Evolutionary conservation across 2,113 vertebrate genomes (phyloP), one percentile per base, ranked within the genome.

Genomic region (Ranitomeya imitator): DNA sequence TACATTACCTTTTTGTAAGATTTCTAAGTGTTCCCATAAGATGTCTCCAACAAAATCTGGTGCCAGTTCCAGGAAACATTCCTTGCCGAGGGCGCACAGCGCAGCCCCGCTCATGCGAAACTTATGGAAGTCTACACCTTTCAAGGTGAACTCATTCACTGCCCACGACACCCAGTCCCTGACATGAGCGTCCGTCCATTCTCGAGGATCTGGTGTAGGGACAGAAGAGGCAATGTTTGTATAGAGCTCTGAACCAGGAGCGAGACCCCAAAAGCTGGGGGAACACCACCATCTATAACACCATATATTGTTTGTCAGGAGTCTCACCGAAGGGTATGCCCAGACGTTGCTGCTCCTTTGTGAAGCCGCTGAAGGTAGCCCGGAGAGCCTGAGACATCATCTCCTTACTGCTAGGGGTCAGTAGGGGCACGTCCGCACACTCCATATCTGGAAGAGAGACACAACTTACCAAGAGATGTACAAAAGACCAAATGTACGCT

Each of bases 331-430:
- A 99, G 85, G 98, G 98, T 88, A 99, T 99, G 86, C 96, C 97
- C 89, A 99, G 96, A 37, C 97, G 93, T 90, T 97, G 98, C 83
- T 99, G 99, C 76, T 99, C 98, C 93, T 99, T 99, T 16, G 97
- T 96, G 57, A 99, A 99, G 89, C 98, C 99, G 0, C 98, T 99
- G 93, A 99, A 99, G 0, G 98, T 99, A 91, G 97, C 98, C 91
- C 98, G 97, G 92, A 99, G 77, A 0, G 99, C 99, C 94, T 99
- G 98, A 84, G 98, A 99, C 98, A 99, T 99, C 98, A 99, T 99
- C 92, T 99, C 98, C 93, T 99, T 99, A 93, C 99, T 99, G 92
- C 97, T 98, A 74, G 98, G 98, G 45, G 99, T 99, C 90, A 99
- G 92, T 37, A 99, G 93, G 12, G 99, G 99, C 71, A 99, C 98